Evolutionary conservation across 2,113 vertebrate genomes (phyloP).

Genomic region (Saccopteryx bilineata): DNA sequence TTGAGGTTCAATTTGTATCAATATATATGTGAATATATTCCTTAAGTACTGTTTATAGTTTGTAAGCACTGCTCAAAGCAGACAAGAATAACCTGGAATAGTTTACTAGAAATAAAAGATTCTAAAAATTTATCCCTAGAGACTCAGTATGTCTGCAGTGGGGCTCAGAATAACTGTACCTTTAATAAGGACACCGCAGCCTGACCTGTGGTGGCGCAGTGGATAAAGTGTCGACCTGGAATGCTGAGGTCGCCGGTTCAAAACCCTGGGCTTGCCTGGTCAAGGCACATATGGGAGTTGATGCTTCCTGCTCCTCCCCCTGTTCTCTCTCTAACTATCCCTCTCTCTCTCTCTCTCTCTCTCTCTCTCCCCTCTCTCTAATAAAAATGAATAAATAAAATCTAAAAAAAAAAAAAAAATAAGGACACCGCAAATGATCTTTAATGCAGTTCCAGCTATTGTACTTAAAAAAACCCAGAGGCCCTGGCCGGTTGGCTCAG

Average conservation of each 20-base stretch:
- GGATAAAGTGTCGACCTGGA: no score
- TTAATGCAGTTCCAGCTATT: slow-evolving; percentile 19
- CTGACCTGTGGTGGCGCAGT: no score
- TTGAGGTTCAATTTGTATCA: neutral
- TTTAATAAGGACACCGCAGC: slow-evolving; percentile 30
- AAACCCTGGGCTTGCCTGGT: no score
- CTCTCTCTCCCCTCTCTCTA: no score
- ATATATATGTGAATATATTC: neutral
- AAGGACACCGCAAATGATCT: neutral
- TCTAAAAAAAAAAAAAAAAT: no score
- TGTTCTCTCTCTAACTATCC: no score
- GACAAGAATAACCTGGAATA: neutral
- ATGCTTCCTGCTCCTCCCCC: no score
- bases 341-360: no score
- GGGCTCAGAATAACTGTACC: neutral
- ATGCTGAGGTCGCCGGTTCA: no score
- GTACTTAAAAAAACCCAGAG: neutral
- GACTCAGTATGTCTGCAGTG: neutral
- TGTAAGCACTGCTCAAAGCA: neutral
- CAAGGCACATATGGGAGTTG: no score
- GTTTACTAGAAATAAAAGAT: slow-evolving; percentile 45
- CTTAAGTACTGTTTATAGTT: neutral
- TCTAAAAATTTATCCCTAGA: neutral
- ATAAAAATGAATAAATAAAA: no score
- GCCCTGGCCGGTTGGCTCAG: no score